Base-by-base conservation (phyloP, 2,888 invertebrate genomes). In the Molanna angustata region DNA sequence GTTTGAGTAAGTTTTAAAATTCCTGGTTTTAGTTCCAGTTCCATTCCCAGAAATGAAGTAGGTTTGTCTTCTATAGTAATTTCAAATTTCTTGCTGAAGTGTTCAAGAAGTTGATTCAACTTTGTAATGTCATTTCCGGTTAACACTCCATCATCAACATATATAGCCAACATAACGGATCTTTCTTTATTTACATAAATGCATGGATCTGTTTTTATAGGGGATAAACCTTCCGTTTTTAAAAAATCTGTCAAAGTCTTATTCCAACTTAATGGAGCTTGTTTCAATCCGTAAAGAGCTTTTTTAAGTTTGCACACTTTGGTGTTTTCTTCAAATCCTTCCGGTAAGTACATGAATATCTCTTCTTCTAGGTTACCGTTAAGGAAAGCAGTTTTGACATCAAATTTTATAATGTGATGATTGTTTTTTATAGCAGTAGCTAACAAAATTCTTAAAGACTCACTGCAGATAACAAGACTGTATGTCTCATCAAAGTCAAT, bases 21-120 rank as follows among this genome's bases (percentile, higher is more conserved):
- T 13, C 14, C 35, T 35, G 9, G 35, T 35, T 11, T 35, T 4
- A 13, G 14, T 13, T 35, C 35, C 18, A 40, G 7, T 6, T 40
- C 18, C 19, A 40, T 40, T 16, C 40, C 40, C 16, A 40, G 17
- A 40, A 16, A 40, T 4, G 7, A 16, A 16, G 18, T 40, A 18
- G 19, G 19, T 18, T 18, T 18, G 6, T 40, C 19, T 13, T 18
- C 9, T 40, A 16, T 40, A 7, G 13, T 40, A 14, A 40, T 40
- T 4, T 40, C 40, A 40, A 40, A 18, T 40, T 40, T 18, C 9
- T 40, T 18, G 7, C 9, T 18, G 9, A 16, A 18, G 33, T n/a
- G 52, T 41, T n/a, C 16, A 31, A 46, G 16, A 14, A 14, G 9
- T 31, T 35, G 40, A 42, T 56, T 58, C 16, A 40, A 40, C 17